Evolutionary conservation across 1,140 invertebrate genomes (phyloP), one percentile per base, ranked within the genome.

Genomic region (Antheraea pernyi): DNA sequence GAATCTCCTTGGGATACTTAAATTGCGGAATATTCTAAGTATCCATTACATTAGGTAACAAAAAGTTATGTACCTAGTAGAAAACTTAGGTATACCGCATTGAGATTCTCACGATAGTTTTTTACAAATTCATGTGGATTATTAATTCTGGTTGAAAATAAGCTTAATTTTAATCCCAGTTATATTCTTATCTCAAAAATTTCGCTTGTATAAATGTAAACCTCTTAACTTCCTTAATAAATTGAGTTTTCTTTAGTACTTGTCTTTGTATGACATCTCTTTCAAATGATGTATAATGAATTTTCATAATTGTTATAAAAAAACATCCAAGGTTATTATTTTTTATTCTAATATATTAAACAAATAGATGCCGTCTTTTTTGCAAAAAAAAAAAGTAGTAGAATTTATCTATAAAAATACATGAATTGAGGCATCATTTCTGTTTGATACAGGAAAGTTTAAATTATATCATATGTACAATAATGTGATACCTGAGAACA

Each of bases 401-500:
- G 13, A 53, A 53, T 16, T 53, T 53, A 53, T n/a, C 13, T n/a
- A 53, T 16, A 16, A 53, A n/a, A n/a, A 13, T 16, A 13, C 0
- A 53, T 53, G 9, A 16, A 13, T 53, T n/a, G 6, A 30, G 46
- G 13, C 46, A 53, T 53, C 46, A 30, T 6, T 16, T 53, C 46
- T 5, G 11, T 0, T 53, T 11, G 39, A 11, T 53, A 61, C 19
- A 30, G 19, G 19, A 76, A 84, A 75, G 75, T 82, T 85, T 86
- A 85, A 89, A 87, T 89, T 90, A 91, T 86, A 91, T 91, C 30
- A 61, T 65, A 91, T 91, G 86, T 91, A 91, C 89, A 91, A 84
- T 80, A 85, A 84, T 80, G 78, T 81, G 79, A 86, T 78, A 71
- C 69, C 69, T 36, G 81, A 87, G 85, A 88, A 79, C 73, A 74